Evolutionary conservation across 2,888 invertebrate species (phyloP), one percentile per base, ranked within the genome.

Genomic region (Aethes cnicana): DNA sequence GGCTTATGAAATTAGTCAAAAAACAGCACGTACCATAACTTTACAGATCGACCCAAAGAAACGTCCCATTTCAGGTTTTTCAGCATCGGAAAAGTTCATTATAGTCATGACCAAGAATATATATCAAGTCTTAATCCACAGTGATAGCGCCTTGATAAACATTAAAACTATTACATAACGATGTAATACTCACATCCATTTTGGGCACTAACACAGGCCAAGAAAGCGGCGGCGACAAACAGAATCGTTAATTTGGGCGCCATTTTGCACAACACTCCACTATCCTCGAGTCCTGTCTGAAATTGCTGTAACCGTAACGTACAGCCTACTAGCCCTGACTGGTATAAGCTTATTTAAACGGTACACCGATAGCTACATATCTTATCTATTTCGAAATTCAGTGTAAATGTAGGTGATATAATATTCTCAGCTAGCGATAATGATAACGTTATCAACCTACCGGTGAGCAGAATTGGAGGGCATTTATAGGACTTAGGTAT

Each of bases 341-440:
- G 58, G 56, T 67, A 66, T 72, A 50, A 68, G 59, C 61, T 65
- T 64, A 63, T 68, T 72, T 69, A 67, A 76, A 74, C 72, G 64
- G 62, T 57, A 61, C 57, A 66, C 62, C 59, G 63, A 59, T 68
- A 69, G 63, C 60, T 47, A 48, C 53, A 32, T 77, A 78, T 79
- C 77, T 85, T 84, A 86, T 86, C 85, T 53, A 63, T 84, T 84
- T 83, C 77, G 77, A 86, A 84, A 84, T 85, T 81, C 84, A 77
- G 59, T 63, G 79, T 81, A 84, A 77, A 83, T 74, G 74, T 77
- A 63, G 68, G 72, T 74, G 82, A 82, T 82, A 70, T 54, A 55
- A 59, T 57, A 37, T 52, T n/a, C n/a, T n/a, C n/a, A n/a, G n/a
- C n/a, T 32, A 23, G 17, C 1, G 26, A 7, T 30, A 37, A 18